Percentiles rank a stretch among this genome's conserved stretches.
Conservation (phyloP, 2,113 vertebrate species). For the Gadus chalcogrammus region DNA sequence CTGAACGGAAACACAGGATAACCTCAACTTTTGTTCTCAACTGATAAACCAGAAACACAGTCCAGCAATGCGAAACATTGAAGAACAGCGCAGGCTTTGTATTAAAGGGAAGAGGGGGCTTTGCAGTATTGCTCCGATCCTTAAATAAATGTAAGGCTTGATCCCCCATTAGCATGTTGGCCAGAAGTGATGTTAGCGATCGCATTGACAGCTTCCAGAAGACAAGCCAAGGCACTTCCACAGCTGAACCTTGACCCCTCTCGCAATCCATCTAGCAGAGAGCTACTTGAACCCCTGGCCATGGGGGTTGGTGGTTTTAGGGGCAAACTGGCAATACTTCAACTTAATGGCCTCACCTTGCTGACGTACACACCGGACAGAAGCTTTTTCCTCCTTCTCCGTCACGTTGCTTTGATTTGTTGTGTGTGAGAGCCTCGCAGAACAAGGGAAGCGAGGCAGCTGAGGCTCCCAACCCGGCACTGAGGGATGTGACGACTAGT, state of each 20-base stretch:
- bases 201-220: conserved; percentile 17
- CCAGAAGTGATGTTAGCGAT: background rate
- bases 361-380: conserved; percentile 20
- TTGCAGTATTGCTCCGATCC: too few relatives aligned
- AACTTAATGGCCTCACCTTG: conserved; percentile 26
- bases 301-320: background rate
- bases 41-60: too few relatives aligned
- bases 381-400: conserved; percentile 1
- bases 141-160: too few relatives aligned
- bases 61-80: too few relatives aligned
- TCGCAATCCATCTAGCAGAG: conserved; percentile 41
- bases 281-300: conserved; percentile 35
- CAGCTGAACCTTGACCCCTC: conserved; percentile 43
- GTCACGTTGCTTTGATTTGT: too few relatives aligned
- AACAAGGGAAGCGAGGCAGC: conserved; percentile 31
- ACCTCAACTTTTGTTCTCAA: too few relatives aligned
- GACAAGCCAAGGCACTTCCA: conserved; percentile 16
- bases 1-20: too few relatives aligned
- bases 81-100: too few relatives aligned
- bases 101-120: too few relatives aligned
- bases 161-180: too few relatives aligned
- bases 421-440: background rate
- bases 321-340: conserved; percentile 17
- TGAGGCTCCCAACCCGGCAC: conserved; percentile 36
- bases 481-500: conserved; percentile 53